phyloP scores from a whole-genome alignment of 1,140 invertebrate species.

The Lethocerus indicus region DNA sequence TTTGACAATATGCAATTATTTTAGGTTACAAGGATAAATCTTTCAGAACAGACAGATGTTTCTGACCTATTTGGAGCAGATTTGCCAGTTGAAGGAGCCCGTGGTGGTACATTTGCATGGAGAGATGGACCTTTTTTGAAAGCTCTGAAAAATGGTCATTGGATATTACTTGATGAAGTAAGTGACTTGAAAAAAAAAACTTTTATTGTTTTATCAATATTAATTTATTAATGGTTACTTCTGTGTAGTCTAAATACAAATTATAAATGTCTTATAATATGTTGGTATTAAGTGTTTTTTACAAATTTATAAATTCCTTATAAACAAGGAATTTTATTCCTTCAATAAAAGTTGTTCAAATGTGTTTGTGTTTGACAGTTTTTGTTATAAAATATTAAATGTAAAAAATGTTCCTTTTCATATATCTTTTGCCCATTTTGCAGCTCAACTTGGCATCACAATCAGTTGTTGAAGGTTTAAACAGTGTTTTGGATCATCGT shows the following conservation, averaged over 20 bases:
- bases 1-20: not conserved
- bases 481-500: conserved; percentile 95
- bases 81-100: conserved; percentile 78
- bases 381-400: too few relatives aligned
- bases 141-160: conserved; percentile 81
- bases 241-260: too few relatives aligned
- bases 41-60: conserved; percentile 97
- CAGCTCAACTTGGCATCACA: conserved; percentile 91
- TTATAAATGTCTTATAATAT: too few relatives aligned
- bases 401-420: too few relatives aligned
- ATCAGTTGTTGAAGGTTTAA: conserved; percentile 93
- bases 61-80: conserved; percentile 97
- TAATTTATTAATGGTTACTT: too few relatives aligned
- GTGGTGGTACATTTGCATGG: conserved; percentile 81
- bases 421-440: not conserved
- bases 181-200: too few relatives aligned
- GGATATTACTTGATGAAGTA: conserved; percentile 94
- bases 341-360: too few relatives aligned
- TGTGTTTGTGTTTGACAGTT: too few relatives aligned
- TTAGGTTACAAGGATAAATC: conserved; percentile 73
- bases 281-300: too few relatives aligned
- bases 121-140: conserved; percentile 87
- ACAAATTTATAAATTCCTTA: too few relatives aligned
- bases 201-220: too few relatives aligned
- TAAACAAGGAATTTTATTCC: too few relatives aligned